Evolutionary conservation across 2,113 vertebrate genomes (phyloP).

Genomic region (Grus americana): DNA sequence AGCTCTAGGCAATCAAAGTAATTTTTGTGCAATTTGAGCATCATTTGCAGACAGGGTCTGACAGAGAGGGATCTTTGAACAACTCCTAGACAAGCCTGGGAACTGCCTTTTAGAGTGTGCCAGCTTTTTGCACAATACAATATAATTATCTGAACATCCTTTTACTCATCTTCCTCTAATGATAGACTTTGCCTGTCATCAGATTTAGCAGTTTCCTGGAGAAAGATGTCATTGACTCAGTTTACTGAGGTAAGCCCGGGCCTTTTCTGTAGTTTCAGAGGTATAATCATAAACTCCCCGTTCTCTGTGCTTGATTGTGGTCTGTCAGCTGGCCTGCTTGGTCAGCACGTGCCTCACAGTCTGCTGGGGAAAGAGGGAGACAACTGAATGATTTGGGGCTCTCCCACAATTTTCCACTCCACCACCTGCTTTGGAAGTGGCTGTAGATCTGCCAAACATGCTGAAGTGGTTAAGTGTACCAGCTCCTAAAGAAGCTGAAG

Average conservation of each 20-base stretch:
- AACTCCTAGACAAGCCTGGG: background rate
- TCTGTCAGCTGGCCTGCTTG: background rate
- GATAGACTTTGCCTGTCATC: background rate
- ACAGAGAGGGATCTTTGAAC: background rate
- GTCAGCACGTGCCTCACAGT: background rate
- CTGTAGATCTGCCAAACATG: slow-evolving; percentile 83
- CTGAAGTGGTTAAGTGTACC: slow-evolving; percentile 87
- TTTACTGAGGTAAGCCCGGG: background rate
- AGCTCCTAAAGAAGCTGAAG: slow-evolving; percentile 85
- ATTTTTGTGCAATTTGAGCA: background rate
- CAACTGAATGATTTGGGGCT: background rate
- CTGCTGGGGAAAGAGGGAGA: background rate
- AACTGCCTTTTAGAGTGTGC: background rate
- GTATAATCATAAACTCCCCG: background rate
- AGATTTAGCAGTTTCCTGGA: background rate
- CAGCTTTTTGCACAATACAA: background rate
- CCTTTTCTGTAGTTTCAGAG: background rate
- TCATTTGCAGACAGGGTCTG: background rate
- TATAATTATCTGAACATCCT: background rate
- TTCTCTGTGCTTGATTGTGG: background rate
- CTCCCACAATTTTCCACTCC: background rate
- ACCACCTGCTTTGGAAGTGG: slow-evolving; percentile 55
- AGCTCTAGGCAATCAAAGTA: background rate
- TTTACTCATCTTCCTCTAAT: slow-evolving; percentile 13
- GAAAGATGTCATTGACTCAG: background rate